Conservation (phyloP, 2,888 invertebrate genomes). For the Oscheius sp. region DNA sequence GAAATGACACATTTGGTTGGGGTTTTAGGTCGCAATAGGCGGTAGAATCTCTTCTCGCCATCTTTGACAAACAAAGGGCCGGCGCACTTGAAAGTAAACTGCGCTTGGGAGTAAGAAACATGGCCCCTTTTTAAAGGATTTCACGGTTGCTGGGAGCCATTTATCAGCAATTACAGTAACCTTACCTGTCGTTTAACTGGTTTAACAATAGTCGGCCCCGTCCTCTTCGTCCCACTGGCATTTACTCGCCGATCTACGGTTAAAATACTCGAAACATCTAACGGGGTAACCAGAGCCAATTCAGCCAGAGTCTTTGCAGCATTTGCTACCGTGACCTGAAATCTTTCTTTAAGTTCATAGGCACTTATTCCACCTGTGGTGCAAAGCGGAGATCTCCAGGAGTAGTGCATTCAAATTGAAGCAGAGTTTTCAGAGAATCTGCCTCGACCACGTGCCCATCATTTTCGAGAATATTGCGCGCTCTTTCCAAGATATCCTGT, state of each 20-base stretch:
- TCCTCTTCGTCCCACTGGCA: conserved; percentile 28
- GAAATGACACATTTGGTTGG: background rate
- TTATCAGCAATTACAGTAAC: background rate
- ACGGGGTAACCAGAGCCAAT: conserved; percentile 50
- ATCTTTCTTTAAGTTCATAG: background rate
- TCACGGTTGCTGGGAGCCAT: background rate
- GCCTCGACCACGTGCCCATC: conserved; percentile 48
- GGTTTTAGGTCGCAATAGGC: background rate
- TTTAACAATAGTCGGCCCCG: conserved; percentile 48
- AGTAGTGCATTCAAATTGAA: conserved; percentile 43
- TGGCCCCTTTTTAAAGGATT: background rate
- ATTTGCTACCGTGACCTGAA: conserved; percentile 55
- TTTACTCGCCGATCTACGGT: conserved; percentile 28
- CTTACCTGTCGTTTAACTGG: conserved; percentile 43
- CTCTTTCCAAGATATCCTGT: conserved; percentile 50
- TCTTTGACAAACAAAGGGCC: no score
- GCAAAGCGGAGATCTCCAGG: conserved; percentile 8
- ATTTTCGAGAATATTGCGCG: conserved; percentile 38
- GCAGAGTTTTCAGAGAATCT: conserved; percentile 45
- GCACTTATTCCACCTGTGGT: background rate
- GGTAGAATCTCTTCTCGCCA: no score
- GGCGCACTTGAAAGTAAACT: background rate
- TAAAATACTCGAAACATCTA: conserved; percentile 45
- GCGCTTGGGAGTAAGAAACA: no score
- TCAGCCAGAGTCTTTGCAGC: conserved; percentile 60